Evolutionary conservation across 2,888 invertebrate species (phyloP), one percentile per base, ranked within the genome.

Genomic region (Neocrepidodera transversa): DNA sequence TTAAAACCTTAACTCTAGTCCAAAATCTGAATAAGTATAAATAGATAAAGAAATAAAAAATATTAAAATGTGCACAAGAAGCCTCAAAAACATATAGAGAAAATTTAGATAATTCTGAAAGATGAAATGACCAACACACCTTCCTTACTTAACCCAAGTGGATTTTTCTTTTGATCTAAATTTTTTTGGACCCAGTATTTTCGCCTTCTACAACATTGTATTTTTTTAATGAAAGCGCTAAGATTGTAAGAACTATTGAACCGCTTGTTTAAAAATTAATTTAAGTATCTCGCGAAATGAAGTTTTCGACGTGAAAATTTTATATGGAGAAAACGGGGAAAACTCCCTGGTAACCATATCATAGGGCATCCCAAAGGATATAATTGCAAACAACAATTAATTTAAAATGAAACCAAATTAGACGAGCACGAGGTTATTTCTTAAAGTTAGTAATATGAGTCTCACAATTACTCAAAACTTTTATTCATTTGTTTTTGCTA

Each of bases 381-480:
- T 55, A 51, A 55, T 55, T 50, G 45, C 32, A 32, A 56, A 52
- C 52, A 60, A 56, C 51, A 48, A 56, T 56, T 60, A 60, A 60
- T 60, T 56, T 55, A 11, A 47, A 38, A 42, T 32, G 45, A 26
- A 42, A 54, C 45, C 14, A 54, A 47, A 35, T 32, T 32, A 32
- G 32, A 1, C 32, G 32, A 32, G 11, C 11, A 32, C 4, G 32
- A 32, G 32, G 32, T 32, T 32, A n/a, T 8, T 32, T 32, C 32
- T 32, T 32, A 13, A 32, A 32, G n/a, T 2, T 32, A 11, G 11
- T 53, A 23, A 53, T 43, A 23, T 18, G 53, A 17, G 14, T 30
- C 18, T 8, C 45, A 43, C 30, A 43, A 18, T 53, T 53, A 53
- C 43, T 45, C 38, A 38, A 4, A 50, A 38, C 36, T 50, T 50